Percentiles rank a stretch among this genome's conserved stretches.
Conservation (phyloP, 2,113 vertebrate species). For the Zosterops pallidus region DNA sequence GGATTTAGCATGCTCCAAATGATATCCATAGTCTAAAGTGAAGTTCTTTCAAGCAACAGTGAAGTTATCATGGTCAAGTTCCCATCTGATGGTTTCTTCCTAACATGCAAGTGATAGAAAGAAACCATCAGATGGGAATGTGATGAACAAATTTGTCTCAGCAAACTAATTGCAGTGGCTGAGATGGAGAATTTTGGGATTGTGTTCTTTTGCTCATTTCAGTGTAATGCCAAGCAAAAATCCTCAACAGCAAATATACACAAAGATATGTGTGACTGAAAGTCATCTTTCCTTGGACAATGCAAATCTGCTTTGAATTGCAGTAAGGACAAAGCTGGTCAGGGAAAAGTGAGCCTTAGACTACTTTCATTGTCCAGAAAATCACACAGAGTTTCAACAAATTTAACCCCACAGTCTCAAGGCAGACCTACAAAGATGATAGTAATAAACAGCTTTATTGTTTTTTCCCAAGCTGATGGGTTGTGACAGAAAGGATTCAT, state of each 20-base stretch:
- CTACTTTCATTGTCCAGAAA: background rate
- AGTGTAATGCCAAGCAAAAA: background rate
- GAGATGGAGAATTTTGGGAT: background rate
- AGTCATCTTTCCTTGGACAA: background rate
- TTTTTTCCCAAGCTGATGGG: background rate
- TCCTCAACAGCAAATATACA: rapidly evolving
- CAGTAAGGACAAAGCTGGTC: background rate
- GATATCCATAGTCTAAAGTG: background rate
- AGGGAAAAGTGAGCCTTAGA: background rate
- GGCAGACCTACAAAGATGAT: background rate
- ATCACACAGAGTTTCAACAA: background rate
- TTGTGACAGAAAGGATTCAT: background rate
- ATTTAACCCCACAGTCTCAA: background rate
- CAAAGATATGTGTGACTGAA: background rate
- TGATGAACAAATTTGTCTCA: background rate
- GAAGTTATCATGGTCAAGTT: background rate
- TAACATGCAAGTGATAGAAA: background rate
- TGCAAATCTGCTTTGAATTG: background rate
- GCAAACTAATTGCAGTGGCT: background rate
- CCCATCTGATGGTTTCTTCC: background rate
- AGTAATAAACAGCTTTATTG: background rate
- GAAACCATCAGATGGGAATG: background rate
- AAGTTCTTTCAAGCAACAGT: background rate
- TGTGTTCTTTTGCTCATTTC: background rate
- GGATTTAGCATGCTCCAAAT: background rate